Evolutionary conservation across 2,113 vertebrate genomes (phyloP).

Genomic region (Gymnorhina tibicen): DNA sequence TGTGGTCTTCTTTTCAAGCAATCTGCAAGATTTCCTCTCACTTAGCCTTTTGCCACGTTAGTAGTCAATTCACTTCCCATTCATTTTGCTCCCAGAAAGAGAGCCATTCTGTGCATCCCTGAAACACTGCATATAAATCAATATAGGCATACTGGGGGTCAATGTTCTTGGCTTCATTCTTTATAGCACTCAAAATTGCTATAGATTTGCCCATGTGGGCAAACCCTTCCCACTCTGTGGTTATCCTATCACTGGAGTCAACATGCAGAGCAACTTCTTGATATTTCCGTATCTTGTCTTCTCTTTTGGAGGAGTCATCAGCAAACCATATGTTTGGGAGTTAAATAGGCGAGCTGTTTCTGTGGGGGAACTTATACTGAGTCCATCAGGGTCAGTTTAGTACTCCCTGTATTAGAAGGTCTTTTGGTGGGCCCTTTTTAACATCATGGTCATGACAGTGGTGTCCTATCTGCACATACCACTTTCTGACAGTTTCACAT

Average conservation of each 20-base stretch:
- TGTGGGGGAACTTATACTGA: background rate
- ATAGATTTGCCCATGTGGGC: background rate
- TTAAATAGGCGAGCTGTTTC: background rate
- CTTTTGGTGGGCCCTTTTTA: background rate
- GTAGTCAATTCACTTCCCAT: background rate
- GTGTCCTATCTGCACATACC: background rate
- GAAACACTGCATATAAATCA: background rate
- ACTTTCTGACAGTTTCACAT: background rate
- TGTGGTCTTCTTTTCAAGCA: background rate
- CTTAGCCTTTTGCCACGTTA: background rate
- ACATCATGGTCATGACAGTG: background rate
- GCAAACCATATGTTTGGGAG: background rate
- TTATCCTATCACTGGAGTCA: background rate
- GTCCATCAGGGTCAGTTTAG: background rate
- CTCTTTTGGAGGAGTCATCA: background rate
- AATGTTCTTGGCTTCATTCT: background rate
- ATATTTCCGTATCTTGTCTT: background rate
- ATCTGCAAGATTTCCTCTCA: background rate
- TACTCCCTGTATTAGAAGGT: background rate
- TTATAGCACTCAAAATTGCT: background rate
- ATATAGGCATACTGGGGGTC: no score
- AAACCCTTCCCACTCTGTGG: background rate
- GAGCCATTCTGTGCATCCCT: background rate
- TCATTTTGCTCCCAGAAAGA: background rate
- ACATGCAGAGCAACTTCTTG: background rate